These are phyloP conservation scores for Sclerurus mexicanus DNA, from an alignment of 2,113 vertebrate species.

Conservation along the genomic window DNA sequence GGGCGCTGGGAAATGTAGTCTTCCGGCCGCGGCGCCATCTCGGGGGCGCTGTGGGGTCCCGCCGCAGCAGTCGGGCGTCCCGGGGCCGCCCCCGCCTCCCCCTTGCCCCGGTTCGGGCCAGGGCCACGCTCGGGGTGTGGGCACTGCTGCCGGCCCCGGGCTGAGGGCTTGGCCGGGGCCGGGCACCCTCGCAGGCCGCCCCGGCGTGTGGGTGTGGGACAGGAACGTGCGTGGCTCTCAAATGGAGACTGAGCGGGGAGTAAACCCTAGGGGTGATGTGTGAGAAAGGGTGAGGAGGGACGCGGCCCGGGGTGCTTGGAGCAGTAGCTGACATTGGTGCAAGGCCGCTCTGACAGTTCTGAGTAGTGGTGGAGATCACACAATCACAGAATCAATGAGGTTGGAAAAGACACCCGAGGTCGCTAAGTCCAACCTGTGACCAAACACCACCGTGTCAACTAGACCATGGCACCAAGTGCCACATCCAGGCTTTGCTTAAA, in stretches of 20 bases:
- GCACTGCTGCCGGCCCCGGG: accelerated
- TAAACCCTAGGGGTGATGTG: neutral
- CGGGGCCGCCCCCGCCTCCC: accelerated
- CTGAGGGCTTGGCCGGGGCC: neutral
- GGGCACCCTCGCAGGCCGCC: too few relatives aligned
- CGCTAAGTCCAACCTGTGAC: accelerated
- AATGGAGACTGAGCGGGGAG: neutral
- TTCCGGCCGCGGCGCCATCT: neutral
- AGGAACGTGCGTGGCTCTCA: accelerated
- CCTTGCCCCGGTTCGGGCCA: accelerated
- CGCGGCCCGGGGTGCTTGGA: accelerated
- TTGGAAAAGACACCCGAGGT: neutral
- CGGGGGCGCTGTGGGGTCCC: accelerated
- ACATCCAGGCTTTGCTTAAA: neutral
- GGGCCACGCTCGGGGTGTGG: accelerated
- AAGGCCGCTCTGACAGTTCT: neutral
- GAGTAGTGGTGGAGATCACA: neutral
- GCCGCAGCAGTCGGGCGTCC: accelerated
- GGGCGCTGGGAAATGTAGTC: conserved; percentile 21
- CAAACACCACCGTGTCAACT: neutral
- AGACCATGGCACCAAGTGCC: neutral
- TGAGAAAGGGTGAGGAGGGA: neutral
- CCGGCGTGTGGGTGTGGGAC: neutral
- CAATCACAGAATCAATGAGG: neutral
- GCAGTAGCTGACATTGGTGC: neutral